These are phyloP conservation scores for Theocolax elegans DNA, from an alignment of 1,140 invertebrate genomes.

Conservation along the genomic window DNA sequence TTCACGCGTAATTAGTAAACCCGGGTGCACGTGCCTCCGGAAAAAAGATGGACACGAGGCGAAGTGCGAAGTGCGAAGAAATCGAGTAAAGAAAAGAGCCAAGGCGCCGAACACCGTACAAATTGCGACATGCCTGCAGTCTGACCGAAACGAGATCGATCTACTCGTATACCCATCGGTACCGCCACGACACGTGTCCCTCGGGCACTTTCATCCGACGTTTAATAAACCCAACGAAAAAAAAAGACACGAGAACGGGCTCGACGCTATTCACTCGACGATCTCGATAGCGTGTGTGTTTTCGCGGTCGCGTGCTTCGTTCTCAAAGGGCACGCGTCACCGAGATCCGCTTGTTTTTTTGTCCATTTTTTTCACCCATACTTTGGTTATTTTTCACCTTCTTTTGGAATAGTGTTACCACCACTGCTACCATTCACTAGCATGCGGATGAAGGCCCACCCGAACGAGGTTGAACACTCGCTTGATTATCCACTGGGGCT, in stretches of 20 bases:
- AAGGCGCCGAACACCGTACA: background rate
- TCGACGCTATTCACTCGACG: background rate
- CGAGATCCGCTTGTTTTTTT: background rate
- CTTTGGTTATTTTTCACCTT: background rate
- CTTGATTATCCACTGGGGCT: no score
- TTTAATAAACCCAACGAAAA: conserved; percentile 24
- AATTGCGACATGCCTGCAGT: conserved; percentile 20
- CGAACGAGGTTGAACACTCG: no score
- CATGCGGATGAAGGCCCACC: no score
- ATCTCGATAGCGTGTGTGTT: background rate
- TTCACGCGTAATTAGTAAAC: conserved; percentile 27
- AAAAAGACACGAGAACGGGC: background rate
- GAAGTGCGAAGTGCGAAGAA: background rate
- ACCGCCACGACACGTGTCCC: no score
- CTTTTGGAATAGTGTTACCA: no score
- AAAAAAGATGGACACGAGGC: background rate
- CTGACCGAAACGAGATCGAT: conserved; percentile 36
- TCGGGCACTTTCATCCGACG: background rate
- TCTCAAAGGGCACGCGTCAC: background rate
- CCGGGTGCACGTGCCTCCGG: background rate
- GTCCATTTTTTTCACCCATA: background rate
- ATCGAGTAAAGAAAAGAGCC: background rate
- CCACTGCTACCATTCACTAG: no score
- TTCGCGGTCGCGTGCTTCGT: background rate
- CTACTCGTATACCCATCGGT: conserved; percentile 10